Conservation (phyloP, 2,797 vertebrate species). For the Lacerta bilineata region DNA sequence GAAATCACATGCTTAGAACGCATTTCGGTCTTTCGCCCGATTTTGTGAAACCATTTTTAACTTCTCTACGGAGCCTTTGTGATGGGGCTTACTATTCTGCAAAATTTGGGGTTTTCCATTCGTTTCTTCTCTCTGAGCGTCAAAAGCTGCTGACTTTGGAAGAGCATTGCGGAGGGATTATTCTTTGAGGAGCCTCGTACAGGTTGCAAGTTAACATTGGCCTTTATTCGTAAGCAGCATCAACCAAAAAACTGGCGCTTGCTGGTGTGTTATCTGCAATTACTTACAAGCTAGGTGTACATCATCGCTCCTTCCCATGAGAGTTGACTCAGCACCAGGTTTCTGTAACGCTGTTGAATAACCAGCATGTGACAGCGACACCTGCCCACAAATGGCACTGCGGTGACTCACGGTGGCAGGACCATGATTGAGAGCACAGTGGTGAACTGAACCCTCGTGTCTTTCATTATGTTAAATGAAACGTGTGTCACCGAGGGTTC, state of each 20-base stretch:
- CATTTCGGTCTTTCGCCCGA: too few species aligned
- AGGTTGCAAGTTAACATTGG: too few species aligned
- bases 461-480: background rate
- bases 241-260: background rate
- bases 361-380: background rate
- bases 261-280: background rate
- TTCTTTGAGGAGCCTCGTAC: background rate
- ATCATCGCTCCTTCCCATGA: background rate
- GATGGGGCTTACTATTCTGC: background rate
- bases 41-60: too few species aligned
- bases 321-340: background rate
- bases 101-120: background rate
- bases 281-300: background rate
- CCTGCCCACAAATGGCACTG: background rate
- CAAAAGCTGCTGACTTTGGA: background rate
- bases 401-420: background rate
- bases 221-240: background rate
- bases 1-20: too few species aligned
- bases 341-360: background rate
- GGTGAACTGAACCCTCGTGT: background rate
- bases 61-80: background rate
- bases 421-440: background rate
- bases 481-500: background rate
- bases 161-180: background rate
- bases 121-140: background rate